Base-by-base conservation (phyloP, 2,113 vertebrate species). In the Oreocharis arfaki region DNA sequence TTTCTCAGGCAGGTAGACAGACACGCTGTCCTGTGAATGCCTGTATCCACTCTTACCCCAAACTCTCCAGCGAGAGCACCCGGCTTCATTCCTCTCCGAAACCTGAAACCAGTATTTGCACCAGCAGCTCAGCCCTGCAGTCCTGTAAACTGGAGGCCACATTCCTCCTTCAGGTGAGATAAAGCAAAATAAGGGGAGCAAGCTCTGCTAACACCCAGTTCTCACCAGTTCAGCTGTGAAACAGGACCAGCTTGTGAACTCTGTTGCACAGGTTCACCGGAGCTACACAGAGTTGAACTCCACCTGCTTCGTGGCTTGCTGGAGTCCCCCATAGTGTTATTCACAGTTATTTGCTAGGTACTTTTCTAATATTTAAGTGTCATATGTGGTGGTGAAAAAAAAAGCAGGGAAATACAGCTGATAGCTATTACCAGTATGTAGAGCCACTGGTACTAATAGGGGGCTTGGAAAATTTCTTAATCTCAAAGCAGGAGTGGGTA, bases 71-170 rank as follows among this genome's bases (percentile, higher is more conserved):
- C 23, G 57, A 33, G 14, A 71, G 39, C 50, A 37, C 4, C 17
- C 8, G 24, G 10, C 47, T 85, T 42, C 20, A n/a, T 32, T 74
- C 24, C 18, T 60, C 69, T n/a, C 39, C 26, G 39, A 61, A 71
- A n/a, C 15, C 6, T 0, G 0, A 46, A 7, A 24, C 5, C 46
- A 11, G 7, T 23, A 6, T 32, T 13, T n/a, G 37, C 52, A 61
- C 41, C 33, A 69, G 59, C 28, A 44, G 52, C 28, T 71, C 56
- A 53, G 57, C 10, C 41, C 20, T 42, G 17, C 14, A 15, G 15
- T 13, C 17, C 27, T 2, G 1, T 7, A 28, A 53, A 74, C 7
- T 7, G 20, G 13, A 47, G 39, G 28, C 41, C 1, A 1, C 10
- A 11, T 27, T 13, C 22, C 22, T 67, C 39, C 47, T 68, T 32